Conservation (phyloP, 2,888 invertebrate species). For the Mactromeris polynyma region DNA sequence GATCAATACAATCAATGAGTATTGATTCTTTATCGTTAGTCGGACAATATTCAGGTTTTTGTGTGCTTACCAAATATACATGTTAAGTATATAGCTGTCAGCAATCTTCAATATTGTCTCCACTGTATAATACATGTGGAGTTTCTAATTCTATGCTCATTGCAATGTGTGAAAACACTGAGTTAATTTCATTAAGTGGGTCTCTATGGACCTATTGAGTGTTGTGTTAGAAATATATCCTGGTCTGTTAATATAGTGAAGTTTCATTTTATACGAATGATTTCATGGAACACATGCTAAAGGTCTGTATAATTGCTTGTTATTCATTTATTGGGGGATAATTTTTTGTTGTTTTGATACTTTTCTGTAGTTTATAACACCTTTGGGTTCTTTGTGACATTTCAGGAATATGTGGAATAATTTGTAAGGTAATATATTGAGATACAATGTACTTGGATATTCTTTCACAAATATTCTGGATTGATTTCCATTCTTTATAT, state of each 20-base stretch:
- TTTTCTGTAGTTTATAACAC: neutral
- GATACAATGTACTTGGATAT: too few species aligned
- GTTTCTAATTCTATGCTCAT: neutral
- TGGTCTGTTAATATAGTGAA: neutral
- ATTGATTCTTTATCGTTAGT: neutral
- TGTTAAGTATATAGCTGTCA: neutral
- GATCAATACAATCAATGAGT: neutral
- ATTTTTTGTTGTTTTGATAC: neutral
- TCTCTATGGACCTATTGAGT: neutral
- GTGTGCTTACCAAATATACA: neutral
- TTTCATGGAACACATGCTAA: neutral
- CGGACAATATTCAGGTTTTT: neutral
- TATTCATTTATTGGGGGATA: neutral
- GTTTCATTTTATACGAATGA: neutral
- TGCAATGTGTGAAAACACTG: neutral
- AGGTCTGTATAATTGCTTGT: neutral
- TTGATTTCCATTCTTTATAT: too few species aligned
- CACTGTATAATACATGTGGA: neutral
- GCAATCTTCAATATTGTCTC: neutral
- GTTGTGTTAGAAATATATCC: constrained; percentile 4
- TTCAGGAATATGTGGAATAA: constrained; percentile 1
- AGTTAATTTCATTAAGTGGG: neutral
- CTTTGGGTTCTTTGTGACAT: neutral
- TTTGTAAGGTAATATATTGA: neutral
- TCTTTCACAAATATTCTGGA: too few species aligned